Evolutionary conservation across 2,797 vertebrate genomes (phyloP).

Genomic region (Denticeps clupeoides): DNA sequence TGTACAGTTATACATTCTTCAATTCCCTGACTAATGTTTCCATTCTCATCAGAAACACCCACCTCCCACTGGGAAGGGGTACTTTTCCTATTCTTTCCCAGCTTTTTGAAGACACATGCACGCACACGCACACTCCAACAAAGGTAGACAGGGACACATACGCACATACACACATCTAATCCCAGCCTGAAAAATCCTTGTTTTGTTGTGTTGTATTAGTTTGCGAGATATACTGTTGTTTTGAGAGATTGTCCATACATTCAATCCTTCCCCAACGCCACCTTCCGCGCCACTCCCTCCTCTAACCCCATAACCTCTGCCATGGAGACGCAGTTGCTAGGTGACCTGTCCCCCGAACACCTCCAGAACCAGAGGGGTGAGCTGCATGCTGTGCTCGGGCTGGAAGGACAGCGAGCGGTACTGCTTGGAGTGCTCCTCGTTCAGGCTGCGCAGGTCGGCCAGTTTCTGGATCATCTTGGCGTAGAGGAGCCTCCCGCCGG

Average conservation of each 20-base stretch:
- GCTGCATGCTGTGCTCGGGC: constrained; percentile 81
- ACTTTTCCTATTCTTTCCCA: constrained; percentile 4
- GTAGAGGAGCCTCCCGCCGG: constrained; percentile 77
- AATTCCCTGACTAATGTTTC: constrained; percentile 1
- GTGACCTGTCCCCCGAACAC: constrained; percentile 80
- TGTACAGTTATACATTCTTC: constrained; percentile 2
- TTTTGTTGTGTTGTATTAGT: constrained; percentile 11
- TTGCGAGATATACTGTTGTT: background rate
- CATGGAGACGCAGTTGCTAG: constrained; percentile 42
- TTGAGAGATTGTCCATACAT: constrained; percentile 35
- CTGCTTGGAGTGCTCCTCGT: constrained; percentile 93
- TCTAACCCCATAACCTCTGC: constrained; percentile 12
- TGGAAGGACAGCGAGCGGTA: constrained; percentile 83
- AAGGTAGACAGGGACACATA: constrained; percentile 14
- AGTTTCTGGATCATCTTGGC: constrained; percentile 98
- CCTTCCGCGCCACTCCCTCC: background rate
- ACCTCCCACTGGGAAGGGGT: constrained; percentile 1
- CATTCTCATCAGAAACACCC: background rate
- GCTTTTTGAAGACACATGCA: constrained; percentile 16
- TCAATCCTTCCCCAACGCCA: constrained; percentile 22
- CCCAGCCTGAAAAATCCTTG: constrained; percentile 9
- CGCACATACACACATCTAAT: background rate
- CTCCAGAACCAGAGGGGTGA: constrained; percentile 80
- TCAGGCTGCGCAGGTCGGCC: constrained; percentile 87
- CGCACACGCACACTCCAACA: background rate